Base-by-base conservation (phyloP, 2,113 vertebrate genomes). In the Silurus glanis region DNA sequence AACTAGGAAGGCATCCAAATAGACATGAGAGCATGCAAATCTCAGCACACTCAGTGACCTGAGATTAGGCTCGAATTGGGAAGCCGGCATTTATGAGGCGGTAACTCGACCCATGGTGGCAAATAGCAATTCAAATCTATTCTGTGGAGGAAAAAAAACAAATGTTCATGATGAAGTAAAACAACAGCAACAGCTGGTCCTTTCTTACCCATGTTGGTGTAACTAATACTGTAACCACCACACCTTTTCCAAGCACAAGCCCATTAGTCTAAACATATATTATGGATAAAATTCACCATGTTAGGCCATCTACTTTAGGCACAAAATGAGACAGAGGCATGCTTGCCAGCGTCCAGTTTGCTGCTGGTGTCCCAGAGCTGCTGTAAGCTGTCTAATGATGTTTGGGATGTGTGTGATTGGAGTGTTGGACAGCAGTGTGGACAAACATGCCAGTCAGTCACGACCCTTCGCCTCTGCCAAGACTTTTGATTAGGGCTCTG, bases 341-440 rank as follows among this genome's bases (percentile, higher is more conserved):
- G 62, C 47, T 58, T 83, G 82, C 56, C 75, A 84, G 72, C 25
- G 21, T 72, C 74, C 49, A 19, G 75, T 85, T 85, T 90, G 89
- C 82, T 87, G 23, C 67, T 83, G 79, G 79, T 55, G 59, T 83
- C 83, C 85, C 82, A 83, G 72, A 85, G 80, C 75, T 80, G 84
- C 66, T 90, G 87, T 89, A 89, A 89, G 88, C 87, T 80, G 72
- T 83, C 83, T 90, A 89, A 90, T 89, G 49, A 82, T 86, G 81
- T 80, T 80, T 81, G 82, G 53, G 84, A 86, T 81, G 56, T 75
- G 82, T 88, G 72, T 90, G 89, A 85, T 84, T 75, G 74, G 25
- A 66, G 45, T 83, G 81, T 86, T 79, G 85, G 84, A 89, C 45
- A 84, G 86, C 51, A 58, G 14, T 79, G 59, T 28, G 62, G 47